These are phyloP conservation scores for Halocynthia roretzi DNA, from an alignment of 23 tunicate genomes.

Conservation along the genomic window DNA sequence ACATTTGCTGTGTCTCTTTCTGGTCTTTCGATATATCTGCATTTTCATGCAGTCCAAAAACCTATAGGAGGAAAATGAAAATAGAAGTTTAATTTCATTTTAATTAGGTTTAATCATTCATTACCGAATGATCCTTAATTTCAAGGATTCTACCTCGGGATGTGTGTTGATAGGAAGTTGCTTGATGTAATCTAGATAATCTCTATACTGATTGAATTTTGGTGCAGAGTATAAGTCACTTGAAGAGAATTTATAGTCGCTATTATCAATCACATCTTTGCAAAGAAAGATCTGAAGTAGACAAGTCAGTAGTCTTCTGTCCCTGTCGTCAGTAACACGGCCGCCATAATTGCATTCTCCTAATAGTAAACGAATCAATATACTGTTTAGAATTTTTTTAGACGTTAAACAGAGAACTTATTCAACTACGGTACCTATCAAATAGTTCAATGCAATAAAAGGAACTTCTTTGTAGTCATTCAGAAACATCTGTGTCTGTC, in stretches of 20 bases:
- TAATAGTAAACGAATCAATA: conserved; percentile 1
- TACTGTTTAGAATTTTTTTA: neutral
- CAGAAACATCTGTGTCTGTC: conserved; percentile 79
- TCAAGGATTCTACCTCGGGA: conserved; percentile 54
- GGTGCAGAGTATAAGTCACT: conserved; percentile 62
- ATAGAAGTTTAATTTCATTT: neutral
- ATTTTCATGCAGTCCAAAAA: conserved; percentile 78
- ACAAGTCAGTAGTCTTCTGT: conserved; percentile 63
- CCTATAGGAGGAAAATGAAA: conserved; percentile 13
- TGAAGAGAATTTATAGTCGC: conserved; percentile 53
- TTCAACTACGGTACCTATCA: conserved; percentile 48
- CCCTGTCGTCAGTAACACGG: conserved; percentile 76
- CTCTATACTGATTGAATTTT: conserved; percentile 28
- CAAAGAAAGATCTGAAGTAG: conserved; percentile 59
- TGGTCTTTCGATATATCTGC: conserved; percentile 90
- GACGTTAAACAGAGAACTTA: neutral
- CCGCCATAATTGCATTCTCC: conserved; percentile 96
- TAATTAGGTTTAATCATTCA: too few species aligned
- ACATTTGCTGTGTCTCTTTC: conserved; percentile 86
- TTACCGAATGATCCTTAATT: too few species aligned
- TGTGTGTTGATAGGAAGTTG: conserved; percentile 70
- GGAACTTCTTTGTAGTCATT: conserved; percentile 87
- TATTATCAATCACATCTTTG: conserved; percentile 39
- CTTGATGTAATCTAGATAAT: conserved; percentile 46
- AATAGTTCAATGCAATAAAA: conserved; percentile 64